Percentiles rank a stretch among this genome's conserved stretches.
These are phyloP conservation scores for Rhynchophorus ferrugineus DNA, from an alignment of 1,140 invertebrate genomes.

Conservation along the genomic window DNA sequence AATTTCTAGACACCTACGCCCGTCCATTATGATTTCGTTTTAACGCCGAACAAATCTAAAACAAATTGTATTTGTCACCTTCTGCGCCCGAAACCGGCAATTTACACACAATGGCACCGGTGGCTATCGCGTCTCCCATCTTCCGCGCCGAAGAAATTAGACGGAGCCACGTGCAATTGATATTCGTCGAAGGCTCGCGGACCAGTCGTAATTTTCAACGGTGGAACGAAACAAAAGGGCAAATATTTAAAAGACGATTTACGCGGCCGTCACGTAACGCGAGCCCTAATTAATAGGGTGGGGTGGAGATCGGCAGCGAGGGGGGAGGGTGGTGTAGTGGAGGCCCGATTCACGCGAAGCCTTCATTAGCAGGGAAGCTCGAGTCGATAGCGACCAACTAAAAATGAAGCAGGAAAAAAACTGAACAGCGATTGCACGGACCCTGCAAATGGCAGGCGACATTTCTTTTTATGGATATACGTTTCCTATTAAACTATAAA, in stretches of 20 bases:
- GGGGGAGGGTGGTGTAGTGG: background rate
- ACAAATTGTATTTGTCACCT: background rate
- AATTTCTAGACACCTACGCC: background rate
- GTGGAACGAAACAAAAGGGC: constrained; percentile 1
- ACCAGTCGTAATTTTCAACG: too few relatives aligned
- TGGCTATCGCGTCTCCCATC: background rate
- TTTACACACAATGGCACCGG: background rate
- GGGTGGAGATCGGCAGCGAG: background rate
- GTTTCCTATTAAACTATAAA: too few relatives aligned
- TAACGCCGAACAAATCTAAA: background rate
- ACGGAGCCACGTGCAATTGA: background rate
- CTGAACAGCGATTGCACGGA: background rate
- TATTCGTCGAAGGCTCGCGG: too few relatives aligned
- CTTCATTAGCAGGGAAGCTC: constrained; percentile 2
- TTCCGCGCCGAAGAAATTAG: background rate
- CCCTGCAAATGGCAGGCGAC: too few relatives aligned
- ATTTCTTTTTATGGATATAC: too few relatives aligned
- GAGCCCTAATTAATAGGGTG: constrained; percentile 1
- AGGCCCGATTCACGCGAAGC: background rate
- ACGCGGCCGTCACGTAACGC: constrained; percentile 1
- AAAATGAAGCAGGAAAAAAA: background rate
- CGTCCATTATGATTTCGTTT: background rate
- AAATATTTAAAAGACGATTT: constrained; percentile 5
- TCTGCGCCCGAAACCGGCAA: background rate
- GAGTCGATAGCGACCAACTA: background rate